Evolutionary conservation across 2,797 vertebrate species (phyloP).

Genomic region (Gymnocypris eckloni): DNA sequence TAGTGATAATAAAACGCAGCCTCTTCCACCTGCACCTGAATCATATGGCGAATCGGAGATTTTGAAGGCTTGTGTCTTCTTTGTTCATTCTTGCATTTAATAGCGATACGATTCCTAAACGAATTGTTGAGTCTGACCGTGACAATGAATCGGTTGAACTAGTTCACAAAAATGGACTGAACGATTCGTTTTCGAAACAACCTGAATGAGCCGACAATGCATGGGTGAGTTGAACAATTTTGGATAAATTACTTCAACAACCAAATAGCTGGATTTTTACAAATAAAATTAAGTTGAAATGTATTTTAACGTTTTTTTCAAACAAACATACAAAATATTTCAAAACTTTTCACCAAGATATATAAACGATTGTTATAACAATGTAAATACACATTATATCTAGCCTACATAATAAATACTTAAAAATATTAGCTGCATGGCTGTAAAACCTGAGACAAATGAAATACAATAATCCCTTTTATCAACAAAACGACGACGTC

Average conservation of each 20-base stretch:
- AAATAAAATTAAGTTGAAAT: not conserved
- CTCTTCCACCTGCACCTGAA: not conserved
- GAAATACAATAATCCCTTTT: not conserved
- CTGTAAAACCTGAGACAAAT: not conserved
- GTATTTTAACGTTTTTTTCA: not conserved
- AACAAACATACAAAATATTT: not conserved
- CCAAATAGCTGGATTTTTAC: not conserved
- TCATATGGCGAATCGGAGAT: no score
- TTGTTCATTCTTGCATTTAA: slow-evolving; percentile 22
- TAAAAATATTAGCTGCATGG: not conserved
- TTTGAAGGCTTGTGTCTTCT: not conserved
- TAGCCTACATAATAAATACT: not conserved
- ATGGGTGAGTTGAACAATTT: not conserved
- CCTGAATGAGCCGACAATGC: not conserved
- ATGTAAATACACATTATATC: not conserved
- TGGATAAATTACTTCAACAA: no score
- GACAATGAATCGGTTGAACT: slow-evolving; percentile 11
- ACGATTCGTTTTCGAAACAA: slow-evolving; percentile 2
- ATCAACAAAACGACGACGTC: not conserved
- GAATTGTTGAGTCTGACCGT: slow-evolving; percentile 5
- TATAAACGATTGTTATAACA: not conserved
- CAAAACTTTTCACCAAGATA: not conserved
- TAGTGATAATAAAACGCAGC: not conserved
- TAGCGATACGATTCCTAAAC: not conserved
- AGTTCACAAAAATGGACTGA: not conserved